Percentiles rank a stretch among this genome's conserved stretches.
These are phyloP conservation scores for Acanthosepion lycidas DNA, from an alignment of 2,888 invertebrate genomes.

Conservation along the genomic window DNA sequence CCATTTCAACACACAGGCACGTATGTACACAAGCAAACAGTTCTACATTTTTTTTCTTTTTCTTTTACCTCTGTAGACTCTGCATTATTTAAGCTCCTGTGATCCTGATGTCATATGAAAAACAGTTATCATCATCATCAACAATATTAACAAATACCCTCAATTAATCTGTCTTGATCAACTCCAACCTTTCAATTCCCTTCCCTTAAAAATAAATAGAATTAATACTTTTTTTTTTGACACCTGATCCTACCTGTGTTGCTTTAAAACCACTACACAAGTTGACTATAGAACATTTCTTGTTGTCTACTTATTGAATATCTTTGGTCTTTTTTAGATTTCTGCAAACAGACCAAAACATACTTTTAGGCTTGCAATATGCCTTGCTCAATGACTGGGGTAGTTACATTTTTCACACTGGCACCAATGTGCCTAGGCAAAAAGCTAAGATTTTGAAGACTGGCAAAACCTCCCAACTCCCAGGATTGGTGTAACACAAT, in stretches of 20 bases:
- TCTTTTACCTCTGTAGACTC: neutral
- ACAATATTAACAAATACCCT: neutral
- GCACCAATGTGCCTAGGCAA: no score
- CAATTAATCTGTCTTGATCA: neutral
- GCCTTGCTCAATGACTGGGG: no score
- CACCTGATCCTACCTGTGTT: neutral
- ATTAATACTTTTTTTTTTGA: neutral
- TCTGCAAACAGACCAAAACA: no score
- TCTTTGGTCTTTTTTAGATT: no score
- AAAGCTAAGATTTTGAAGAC: no score
- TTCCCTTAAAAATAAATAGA: neutral
- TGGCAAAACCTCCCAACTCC: no score
- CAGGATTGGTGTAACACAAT: no score
- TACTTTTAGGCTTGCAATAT: no score
- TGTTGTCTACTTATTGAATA: no score
- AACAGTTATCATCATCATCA: neutral
- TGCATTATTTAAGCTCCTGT: neutral
- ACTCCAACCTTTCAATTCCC: neutral
- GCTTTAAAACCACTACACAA: neutral
- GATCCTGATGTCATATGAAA: conserved; percentile 8
- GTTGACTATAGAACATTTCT: no score
- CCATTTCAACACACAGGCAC: conserved; percentile 23
- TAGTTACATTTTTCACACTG: no score
- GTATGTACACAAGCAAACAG: no score
- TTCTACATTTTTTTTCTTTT: neutral